A percentile compares a stretch with the other conserved stretches of the same genome.
phyloP scores from a whole-genome alignment of 2,113 vertebrate genomes.

The Talpa occidentalis region DNA sequence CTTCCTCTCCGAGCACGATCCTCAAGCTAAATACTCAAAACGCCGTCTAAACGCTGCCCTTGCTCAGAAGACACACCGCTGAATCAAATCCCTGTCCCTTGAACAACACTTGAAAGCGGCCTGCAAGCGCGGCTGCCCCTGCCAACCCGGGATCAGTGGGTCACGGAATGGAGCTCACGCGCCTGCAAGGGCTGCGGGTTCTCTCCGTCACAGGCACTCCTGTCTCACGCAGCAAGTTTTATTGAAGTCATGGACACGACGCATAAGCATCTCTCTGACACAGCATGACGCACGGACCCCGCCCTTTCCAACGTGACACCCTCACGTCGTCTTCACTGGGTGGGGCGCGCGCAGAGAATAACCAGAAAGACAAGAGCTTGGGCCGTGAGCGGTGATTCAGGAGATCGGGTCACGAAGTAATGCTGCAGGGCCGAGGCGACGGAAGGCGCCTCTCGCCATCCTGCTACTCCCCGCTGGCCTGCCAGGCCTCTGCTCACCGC shows the following conservation, averaged over 20 bases:
- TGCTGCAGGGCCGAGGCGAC: background rate
- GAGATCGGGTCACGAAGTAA: background rate
- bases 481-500: background rate
- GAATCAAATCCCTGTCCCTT: too few relatives aligned
- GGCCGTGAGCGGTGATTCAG: background rate
- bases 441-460: background rate
- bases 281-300: background rate
- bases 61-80: background rate
- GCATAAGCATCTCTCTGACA: background rate
- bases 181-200: background rate
- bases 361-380: background rate
- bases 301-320: too few relatives aligned
- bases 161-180: background rate
- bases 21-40: background rate
- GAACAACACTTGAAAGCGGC: background rate
- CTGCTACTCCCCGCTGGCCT: background rate
- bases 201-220: background rate
- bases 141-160: background rate
- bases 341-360: background rate
- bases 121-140: background rate
- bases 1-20: background rate
- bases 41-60: too few relatives aligned
- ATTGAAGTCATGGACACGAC: background rate
- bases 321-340: background rate
- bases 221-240: background rate